phyloP scores from a whole-genome alignment of 2,797 vertebrate genomes.

The Chelon auratus region DNA sequence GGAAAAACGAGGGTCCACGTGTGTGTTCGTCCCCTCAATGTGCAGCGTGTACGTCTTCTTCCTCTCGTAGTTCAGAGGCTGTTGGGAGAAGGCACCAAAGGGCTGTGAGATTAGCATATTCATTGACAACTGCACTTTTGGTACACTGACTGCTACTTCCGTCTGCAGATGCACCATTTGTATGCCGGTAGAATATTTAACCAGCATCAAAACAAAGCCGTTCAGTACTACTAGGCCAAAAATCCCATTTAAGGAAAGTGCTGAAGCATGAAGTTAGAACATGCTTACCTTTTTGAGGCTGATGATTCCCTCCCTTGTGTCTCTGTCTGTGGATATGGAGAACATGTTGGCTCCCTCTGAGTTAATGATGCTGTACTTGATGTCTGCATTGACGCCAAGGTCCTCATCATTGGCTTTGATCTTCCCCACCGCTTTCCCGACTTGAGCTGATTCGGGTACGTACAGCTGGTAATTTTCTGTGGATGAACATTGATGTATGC shows the following conservation, averaged over 20 bases:
- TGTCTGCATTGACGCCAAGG: constrained; percentile 93
- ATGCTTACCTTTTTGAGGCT: constrained; percentile 91
- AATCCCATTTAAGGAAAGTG: not conserved
- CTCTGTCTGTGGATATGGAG: constrained; percentile 93
- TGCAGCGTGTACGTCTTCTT: constrained; percentile 96
- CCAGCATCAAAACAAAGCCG: no score
- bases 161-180: no score
- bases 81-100: constrained; percentile 21
- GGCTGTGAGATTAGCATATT: not conserved
- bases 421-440: constrained; percentile 96
- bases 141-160: no score
- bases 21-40: constrained; percentile 95
- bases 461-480: constrained; percentile 97
- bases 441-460: constrained; percentile 96
- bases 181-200: no score
- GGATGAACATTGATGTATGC: constrained; percentile 29
- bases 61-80: constrained; percentile 97
- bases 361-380: constrained; percentile 96
- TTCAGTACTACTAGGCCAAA: no score
- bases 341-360: constrained; percentile 92
- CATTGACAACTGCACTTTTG: no score
- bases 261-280: not conserved
- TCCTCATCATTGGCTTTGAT: constrained; percentile 98
- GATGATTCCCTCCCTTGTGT: constrained; percentile 95
- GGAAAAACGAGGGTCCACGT: constrained; percentile 92